Percentiles rank a stretch among this genome's conserved stretches.
Conservation (phyloP, 1,140 invertebrate genomes). For the Drosophila funebris region DNA sequence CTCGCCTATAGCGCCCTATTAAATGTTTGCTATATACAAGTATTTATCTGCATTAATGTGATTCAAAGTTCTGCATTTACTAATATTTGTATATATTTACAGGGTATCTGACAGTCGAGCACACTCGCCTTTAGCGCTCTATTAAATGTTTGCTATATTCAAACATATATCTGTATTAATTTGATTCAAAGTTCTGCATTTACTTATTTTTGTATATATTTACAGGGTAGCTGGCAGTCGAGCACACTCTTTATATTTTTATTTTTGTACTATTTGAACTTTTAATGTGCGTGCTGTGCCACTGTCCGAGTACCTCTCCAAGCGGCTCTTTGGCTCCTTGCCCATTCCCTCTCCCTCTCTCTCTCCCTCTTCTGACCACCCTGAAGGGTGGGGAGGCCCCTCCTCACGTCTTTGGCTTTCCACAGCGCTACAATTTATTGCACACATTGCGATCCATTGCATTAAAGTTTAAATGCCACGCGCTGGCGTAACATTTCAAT, state of each 20-base stretch:
- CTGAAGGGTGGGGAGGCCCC: too few species aligned
- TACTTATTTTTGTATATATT: background rate
- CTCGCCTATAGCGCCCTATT: too few species aligned
- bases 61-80: too few species aligned
- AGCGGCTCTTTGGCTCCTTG: conserved; percentile 22
- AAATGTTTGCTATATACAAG: too few species aligned
- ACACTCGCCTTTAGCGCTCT: too few species aligned
- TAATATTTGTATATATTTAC: too few species aligned
- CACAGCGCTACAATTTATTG: conserved; percentile 59
- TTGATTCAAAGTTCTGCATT: too few species aligned
- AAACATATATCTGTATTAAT: too few species aligned
- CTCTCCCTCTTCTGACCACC: background rate
- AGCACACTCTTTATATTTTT: conserved; percentile 10
- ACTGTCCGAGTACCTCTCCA: conserved; percentile 36
- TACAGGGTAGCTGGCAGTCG: background rate
- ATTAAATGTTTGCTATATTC: too few species aligned
- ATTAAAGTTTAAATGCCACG: conserved; percentile 71
- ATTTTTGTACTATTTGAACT: conserved; percentile 65
- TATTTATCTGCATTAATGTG: too few species aligned
- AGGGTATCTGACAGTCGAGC: too few species aligned
- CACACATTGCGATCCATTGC: conserved; percentile 60
- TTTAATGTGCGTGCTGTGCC: conserved; percentile 74
- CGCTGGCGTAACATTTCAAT: conserved; percentile 72
- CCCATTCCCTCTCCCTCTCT: background rate
- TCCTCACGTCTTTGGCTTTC: too few species aligned